These are phyloP conservation scores for Alfaro cultratus DNA, from an alignment of 2,797 vertebrate genomes.

Conservation along the genomic window DNA sequence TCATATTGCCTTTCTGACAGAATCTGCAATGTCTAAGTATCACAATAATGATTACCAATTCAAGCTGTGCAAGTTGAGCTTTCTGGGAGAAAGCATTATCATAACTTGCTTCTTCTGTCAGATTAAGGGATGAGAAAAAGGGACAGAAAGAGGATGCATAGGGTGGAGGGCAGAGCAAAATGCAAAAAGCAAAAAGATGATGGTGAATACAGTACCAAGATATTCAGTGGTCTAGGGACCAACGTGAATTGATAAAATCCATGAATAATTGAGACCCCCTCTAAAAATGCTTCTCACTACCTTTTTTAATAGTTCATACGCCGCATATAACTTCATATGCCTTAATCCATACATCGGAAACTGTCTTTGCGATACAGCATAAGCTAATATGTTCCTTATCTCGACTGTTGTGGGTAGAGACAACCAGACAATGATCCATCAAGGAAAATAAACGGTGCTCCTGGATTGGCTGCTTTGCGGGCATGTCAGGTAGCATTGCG, in stretches of 20 bases:
- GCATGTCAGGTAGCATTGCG: no score
- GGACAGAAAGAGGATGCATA: background rate
- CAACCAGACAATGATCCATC: no score
- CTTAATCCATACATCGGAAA: no score
- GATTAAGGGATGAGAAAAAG: background rate
- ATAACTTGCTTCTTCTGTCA: constrained; percentile 21
- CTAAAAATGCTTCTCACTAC: background rate
- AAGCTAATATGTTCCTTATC: no score
- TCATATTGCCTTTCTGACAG: constrained; percentile 30
- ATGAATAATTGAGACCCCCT: background rate
- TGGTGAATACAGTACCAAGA: background rate
- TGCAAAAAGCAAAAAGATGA: background rate
- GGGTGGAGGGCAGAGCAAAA: background rate
- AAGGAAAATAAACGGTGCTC: no score
- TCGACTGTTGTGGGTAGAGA: no score
- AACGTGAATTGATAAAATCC: background rate
- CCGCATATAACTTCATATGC: no score
- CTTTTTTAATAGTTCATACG: no score
- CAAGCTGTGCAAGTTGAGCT: constrained; percentile 32
- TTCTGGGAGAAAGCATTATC: constrained; percentile 30
- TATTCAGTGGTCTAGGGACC: background rate
- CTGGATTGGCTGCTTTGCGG: no score
- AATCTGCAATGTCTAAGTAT: constrained; percentile 33
- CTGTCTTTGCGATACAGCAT: no score
- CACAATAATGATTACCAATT: constrained; percentile 9